A percentile compares a stretch with the other conserved stretches of the same genome.
Evolutionary conservation across 1,140 invertebrate species (phyloP).

Genomic region (Macrostomum lignano): DNA sequence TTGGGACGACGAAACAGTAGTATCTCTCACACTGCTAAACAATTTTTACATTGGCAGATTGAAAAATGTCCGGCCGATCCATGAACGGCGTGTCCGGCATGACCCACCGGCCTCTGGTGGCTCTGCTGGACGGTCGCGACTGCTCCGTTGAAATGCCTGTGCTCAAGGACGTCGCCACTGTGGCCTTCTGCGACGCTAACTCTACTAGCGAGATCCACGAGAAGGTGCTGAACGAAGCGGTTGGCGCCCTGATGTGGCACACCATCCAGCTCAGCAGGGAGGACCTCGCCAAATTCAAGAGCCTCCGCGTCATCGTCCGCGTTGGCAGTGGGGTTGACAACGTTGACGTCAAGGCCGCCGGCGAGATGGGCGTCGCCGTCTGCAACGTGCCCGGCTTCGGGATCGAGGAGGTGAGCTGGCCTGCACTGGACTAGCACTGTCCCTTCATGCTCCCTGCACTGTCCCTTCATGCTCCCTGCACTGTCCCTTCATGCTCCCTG

Average conservation of each 20-base stretch:
- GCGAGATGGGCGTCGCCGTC: slow-evolving; percentile 53
- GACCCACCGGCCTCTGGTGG: slow-evolving; percentile 4
- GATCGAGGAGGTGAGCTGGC: no score
- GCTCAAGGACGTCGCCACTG: slow-evolving; percentile 6
- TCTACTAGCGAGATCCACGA: slow-evolving; percentile 6
- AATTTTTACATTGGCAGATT: no score
- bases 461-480: no score
- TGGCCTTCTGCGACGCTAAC: slow-evolving; percentile 7
- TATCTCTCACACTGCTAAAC: no score
- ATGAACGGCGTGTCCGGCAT: neutral
- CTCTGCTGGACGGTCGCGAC: slow-evolving; percentile 6
- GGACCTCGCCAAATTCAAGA: slow-evolving; percentile 97
- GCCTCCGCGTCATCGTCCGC: slow-evolving; percentile 81
- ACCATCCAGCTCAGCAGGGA: slow-evolving; percentile 94
- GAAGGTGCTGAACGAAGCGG: slow-evolving; percentile 81
- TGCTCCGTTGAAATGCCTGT: slow-evolving; percentile 6
- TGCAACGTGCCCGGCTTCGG: slow-evolving; percentile 97
- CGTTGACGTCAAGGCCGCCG: slow-evolving; percentile 66
- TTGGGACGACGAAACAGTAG: no score
- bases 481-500: no score
- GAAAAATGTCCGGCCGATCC: no score
- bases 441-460: no score
- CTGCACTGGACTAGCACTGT: no score
- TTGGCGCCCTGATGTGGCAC: slow-evolving; percentile 97
- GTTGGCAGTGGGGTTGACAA: slow-evolving; percentile 91